These are phyloP conservation scores for Crotophaga sulcirostris DNA, from an alignment of 2,113 vertebrate species.

Conservation along the genomic window DNA sequence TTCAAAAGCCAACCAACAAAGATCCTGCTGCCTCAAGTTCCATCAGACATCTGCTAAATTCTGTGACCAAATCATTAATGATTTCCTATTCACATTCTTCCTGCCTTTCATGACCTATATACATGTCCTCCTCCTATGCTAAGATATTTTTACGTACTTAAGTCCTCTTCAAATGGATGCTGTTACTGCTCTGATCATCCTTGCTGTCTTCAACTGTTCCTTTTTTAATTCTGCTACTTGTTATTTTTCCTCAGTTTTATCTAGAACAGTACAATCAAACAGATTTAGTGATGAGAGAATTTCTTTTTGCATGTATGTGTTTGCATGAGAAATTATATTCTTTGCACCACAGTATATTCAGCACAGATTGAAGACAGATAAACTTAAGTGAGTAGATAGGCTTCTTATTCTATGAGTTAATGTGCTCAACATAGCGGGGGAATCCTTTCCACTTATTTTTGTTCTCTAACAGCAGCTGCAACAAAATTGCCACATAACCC, in stretches of 20 bases:
- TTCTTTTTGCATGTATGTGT: background rate
- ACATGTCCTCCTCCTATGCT: background rate
- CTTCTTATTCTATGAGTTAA: background rate
- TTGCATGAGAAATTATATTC: background rate
- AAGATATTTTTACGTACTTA: background rate
- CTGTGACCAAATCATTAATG: background rate
- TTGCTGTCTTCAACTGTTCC: background rate
- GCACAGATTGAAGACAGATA: background rate
- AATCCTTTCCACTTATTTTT: background rate
- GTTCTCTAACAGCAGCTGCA: background rate
- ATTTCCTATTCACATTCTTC: background rate
- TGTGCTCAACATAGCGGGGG: too few relatives aligned
- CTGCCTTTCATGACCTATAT: background rate
- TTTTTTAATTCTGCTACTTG: background rate
- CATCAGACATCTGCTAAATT: background rate
- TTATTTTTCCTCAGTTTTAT: background rate
- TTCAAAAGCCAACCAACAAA: background rate
- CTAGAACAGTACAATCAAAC: background rate
- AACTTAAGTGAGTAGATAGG: background rate
- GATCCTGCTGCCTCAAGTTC: background rate
- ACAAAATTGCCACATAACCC: background rate
- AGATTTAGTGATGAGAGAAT: background rate
- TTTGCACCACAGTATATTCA: background rate
- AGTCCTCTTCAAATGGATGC: background rate
- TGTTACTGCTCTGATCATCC: background rate